Conservation (phyloP, 2,888 invertebrate genomes). For the Thereva unica region DNA sequence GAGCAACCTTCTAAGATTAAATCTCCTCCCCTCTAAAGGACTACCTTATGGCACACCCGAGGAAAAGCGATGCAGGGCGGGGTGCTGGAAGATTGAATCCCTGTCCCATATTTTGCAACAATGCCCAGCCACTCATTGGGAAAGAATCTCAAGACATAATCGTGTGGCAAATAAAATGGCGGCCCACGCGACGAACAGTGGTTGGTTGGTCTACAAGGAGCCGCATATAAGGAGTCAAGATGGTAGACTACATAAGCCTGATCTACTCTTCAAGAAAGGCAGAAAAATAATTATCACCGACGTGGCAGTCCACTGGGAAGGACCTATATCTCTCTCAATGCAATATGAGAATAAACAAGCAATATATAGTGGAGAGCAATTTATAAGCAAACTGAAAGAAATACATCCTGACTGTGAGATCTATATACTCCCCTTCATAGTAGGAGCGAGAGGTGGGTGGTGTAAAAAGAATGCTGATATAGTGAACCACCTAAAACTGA, state of each 20-base stretch:
- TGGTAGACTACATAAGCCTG: not conserved
- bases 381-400: not conserved
- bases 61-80: not conserved
- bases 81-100: not conserved
- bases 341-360: not conserved
- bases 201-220: constrained; percentile 42
- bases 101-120: not conserved
- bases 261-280: not conserved
- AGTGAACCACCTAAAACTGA: no score
- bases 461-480: constrained; percentile 45
- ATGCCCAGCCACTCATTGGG: not conserved
- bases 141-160: not conserved
- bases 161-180: not conserved
- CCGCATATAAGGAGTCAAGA: not conserved
- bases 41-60: not conserved
- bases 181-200: not conserved
- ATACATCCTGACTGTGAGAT: constrained; percentile 47
- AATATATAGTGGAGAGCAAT: not conserved
- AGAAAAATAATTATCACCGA: not conserved
- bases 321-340: not conserved
- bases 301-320: not conserved
- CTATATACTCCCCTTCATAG: constrained; percentile 47
- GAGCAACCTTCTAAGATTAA: not conserved
- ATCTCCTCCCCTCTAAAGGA: not conserved
- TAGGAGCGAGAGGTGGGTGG: constrained; percentile 44